Percentiles rank a stretch among this genome's conserved stretches.
Conservation (phyloP, 1,140 invertebrate genomes). For the Drosophila sp. region DNA sequence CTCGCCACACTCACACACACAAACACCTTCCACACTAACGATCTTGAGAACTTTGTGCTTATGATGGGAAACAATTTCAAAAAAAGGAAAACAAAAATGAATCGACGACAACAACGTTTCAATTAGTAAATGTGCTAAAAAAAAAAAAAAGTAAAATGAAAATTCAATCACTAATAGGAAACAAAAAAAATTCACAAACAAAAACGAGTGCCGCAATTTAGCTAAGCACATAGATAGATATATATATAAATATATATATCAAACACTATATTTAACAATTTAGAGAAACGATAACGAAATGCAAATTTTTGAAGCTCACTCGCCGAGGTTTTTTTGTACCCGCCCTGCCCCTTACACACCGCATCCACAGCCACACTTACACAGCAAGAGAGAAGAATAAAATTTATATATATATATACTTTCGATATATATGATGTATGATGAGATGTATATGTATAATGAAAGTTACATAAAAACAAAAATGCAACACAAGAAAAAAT, state of each 20-base stretch:
- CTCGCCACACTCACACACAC: slow-evolving; percentile 28
- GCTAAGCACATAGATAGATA: slow-evolving; percentile 4
- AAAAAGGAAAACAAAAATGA: slow-evolving; percentile 23
- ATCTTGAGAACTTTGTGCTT: slow-evolving; percentile 59
- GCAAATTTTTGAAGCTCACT: slow-evolving; percentile 60
- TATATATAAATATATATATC: slow-evolving; percentile 26
- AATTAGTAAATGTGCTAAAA: slow-evolving; percentile 79
- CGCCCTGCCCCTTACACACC: background rate
- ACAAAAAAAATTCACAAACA: background rate
- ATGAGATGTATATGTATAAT: slow-evolving; percentile 37
- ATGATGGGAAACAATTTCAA: slow-evolving; percentile 34
- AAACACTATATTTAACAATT: slow-evolving; percentile 61
- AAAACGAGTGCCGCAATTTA: slow-evolving; percentile 2
- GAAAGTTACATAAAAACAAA: slow-evolving; percentile 53
- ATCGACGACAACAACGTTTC: slow-evolving; percentile 71
- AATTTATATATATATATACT: slow-evolving; percentile 22
- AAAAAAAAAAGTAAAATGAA: slow-evolving; percentile 12
- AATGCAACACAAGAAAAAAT: slow-evolving; percentile 5
- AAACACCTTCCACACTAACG: slow-evolving; percentile 20
- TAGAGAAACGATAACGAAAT: slow-evolving; percentile 36
- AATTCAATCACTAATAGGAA: slow-evolving; percentile 26
- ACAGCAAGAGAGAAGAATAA: background rate
- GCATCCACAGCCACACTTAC: slow-evolving; percentile 15
- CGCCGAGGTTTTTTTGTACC: slow-evolving; percentile 65
- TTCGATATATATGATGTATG: slow-evolving; percentile 9